phyloP scores from a whole-genome alignment of 2,888 invertebrate genomes.

The Timandra comae region DNA sequence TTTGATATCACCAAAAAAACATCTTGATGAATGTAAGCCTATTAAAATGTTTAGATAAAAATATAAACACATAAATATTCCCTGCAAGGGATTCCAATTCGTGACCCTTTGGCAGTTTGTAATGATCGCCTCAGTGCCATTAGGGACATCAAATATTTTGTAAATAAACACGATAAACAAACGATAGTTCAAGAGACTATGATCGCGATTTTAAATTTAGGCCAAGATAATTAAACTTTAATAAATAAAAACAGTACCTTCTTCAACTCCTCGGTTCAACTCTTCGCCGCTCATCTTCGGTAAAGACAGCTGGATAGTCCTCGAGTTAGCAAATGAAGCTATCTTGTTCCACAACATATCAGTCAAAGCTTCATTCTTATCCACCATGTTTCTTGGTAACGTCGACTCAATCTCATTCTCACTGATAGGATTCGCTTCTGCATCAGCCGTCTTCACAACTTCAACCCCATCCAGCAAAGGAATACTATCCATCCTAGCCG shows the following conservation, averaged over 20 bases:
- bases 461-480: conserved; percentile 79
- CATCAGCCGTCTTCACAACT: conserved; percentile 75
- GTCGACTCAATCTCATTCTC: conserved; percentile 83
- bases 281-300: conserved; percentile 84
- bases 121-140: too few species aligned
- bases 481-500: conserved; percentile 82
- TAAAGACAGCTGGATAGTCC: conserved; percentile 85
- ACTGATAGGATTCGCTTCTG: conserved; percentile 63
- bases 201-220: too few species aligned
- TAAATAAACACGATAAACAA: too few species aligned
- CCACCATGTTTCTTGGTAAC: conserved; percentile 80
- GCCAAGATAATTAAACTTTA: too few species aligned
- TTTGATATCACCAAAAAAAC: too few species aligned
- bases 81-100: too few species aligned
- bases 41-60: too few species aligned
- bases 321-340: conserved; percentile 83
- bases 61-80: too few species aligned
- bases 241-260: conserved; percentile 72
- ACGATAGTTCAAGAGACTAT: too few species aligned
- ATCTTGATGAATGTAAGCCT: too few species aligned
- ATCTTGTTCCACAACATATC: conserved; percentile 83
- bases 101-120: too few species aligned
- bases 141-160: too few species aligned
- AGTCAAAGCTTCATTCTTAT: conserved; percentile 81
- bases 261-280: conserved; percentile 82